Conservation (phyloP, 2,113 vertebrate species). For the Callionymus lyra region DNA sequence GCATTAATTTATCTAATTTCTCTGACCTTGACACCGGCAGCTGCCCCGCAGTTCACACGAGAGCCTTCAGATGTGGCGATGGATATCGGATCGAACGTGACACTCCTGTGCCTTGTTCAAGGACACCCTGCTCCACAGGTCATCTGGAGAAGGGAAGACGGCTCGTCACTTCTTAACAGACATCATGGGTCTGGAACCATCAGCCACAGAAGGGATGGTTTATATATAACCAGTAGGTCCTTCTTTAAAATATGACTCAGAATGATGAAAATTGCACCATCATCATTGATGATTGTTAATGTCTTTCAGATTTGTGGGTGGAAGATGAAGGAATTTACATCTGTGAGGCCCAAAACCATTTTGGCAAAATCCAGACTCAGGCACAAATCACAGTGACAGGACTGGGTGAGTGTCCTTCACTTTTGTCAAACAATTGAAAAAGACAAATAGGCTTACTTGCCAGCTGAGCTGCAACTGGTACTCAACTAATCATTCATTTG, state of each 20-base stretch:
- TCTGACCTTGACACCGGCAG: conserved; percentile 46
- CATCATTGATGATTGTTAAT: not conserved
- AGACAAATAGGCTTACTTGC: too few relatives aligned
- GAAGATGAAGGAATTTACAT: conserved; percentile 80
- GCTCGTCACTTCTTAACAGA: conserved; percentile 64
- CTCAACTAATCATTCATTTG: too few relatives aligned
- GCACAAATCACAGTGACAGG: conserved; percentile 81
- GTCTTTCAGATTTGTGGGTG: conserved; percentile 81
- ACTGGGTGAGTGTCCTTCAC: conserved; percentile 75
- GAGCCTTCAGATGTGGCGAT: conserved; percentile 70
- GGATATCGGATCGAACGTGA: conserved; percentile 83
- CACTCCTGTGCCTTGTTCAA: conserved; percentile 71
- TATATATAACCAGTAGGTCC: conserved; percentile 75
- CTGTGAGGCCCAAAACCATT: conserved; percentile 92
- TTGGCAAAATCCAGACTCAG: conserved; percentile 79
- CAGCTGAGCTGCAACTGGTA: too few relatives aligned
- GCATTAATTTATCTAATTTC: too few relatives aligned
- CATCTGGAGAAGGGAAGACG: conserved; percentile 76
- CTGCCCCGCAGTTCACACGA: conserved; percentile 76
- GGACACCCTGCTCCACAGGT: conserved; percentile 83
- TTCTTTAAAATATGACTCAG: not conserved
- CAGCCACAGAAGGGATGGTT: conserved; percentile 69
- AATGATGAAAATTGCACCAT: too few relatives aligned
- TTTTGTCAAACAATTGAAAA: not conserved
- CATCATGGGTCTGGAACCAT: conserved; percentile 60